Percentiles rank a stretch among this genome's conserved stretches.
These are phyloP conservation scores for Cheilosia soror DNA, from an alignment of 2,888 invertebrate species.

Conservation along the genomic window DNA sequence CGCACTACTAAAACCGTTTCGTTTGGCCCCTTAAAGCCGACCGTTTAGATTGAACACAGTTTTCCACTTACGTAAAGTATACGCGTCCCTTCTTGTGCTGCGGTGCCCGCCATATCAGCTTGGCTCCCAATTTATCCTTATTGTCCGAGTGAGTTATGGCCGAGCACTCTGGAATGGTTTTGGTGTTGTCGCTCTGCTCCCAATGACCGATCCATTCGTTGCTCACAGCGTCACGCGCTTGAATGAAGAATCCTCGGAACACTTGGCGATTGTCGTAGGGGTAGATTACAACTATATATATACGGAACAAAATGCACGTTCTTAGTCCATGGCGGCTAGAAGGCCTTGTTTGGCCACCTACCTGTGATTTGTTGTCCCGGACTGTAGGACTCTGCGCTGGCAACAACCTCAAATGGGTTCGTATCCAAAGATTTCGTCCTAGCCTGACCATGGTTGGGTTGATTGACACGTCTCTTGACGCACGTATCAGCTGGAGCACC, in stretches of 20 bases:
- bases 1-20: constrained; percentile 20
- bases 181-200: constrained; percentile 90
- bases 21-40: constrained; percentile 1
- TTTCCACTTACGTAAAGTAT: constrained; percentile 91
- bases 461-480: constrained; percentile 89
- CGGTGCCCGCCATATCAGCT: constrained; percentile 90
- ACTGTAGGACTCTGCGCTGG: constrained; percentile 87
- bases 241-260: constrained; percentile 93
- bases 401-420: constrained; percentile 88
- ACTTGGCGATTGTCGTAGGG: constrained; percentile 80
- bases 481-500: constrained; percentile 92
- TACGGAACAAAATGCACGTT: constrained; percentile 25
- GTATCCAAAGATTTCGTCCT: constrained; percentile 87
- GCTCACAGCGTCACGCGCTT: constrained; percentile 89
- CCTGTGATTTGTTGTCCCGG: constrained; percentile 90
- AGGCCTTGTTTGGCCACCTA: constrained; percentile 78
- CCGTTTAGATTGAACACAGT: constrained; percentile 43
- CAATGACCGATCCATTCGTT: constrained; percentile 91
- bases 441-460: constrained; percentile 90
- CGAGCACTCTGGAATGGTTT: constrained; percentile 90
- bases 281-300: constrained; percentile 81
- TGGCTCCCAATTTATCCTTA: constrained; percentile 89
- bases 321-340: not conserved
- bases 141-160: constrained; percentile 92
- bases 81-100: constrained; percentile 87